Evolutionary conservation across 2,888 invertebrate genomes (phyloP).

Genomic region (Cartodere bifasciata): DNA sequence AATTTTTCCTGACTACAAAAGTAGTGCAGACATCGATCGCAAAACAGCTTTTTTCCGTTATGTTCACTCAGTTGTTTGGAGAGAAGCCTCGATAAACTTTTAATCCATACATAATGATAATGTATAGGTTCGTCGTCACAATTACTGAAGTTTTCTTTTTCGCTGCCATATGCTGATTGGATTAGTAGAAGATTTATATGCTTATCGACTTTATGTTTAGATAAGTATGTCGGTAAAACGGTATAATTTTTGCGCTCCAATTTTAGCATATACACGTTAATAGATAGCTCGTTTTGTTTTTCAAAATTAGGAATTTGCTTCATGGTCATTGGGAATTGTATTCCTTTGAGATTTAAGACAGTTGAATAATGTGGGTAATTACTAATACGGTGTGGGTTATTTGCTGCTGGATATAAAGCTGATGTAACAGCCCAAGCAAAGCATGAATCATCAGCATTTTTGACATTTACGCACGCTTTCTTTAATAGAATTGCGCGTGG

Average conservation of each 20-base stretch:
- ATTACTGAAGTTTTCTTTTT: conserved; percentile 6
- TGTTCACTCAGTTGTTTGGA: conserved; percentile 4
- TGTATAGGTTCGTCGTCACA: conserved; percentile 6
- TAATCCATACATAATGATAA: conserved; percentile 11
- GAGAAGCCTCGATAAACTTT: conserved; percentile 2
- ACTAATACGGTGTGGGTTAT: conserved; percentile 5
- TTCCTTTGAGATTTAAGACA: conserved; percentile 4
- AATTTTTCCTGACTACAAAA: conserved; percentile 4
- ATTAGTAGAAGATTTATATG: conserved; percentile 10
- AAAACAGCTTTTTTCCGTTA: conserved; percentile 7
- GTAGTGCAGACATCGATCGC: conserved; percentile 12
- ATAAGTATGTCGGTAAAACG: neutral
- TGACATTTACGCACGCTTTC: conserved; percentile 15
- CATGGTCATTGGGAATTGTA: conserved; percentile 8
- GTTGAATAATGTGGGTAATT: conserved; percentile 3
- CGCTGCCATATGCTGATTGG: conserved; percentile 8
- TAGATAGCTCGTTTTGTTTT: conserved; percentile 9
- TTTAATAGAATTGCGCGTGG: conserved; percentile 12
- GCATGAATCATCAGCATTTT: conserved; percentile 16
- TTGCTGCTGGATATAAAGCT: conserved; percentile 3
- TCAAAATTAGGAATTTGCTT: conserved; percentile 9
- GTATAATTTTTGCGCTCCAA: neutral
- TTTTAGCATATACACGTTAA: conserved; percentile 11
- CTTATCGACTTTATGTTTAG: conserved; percentile 5
- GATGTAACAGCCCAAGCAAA: conserved; percentile 15